A percentile compares a stretch with the other conserved stretches of the same genome.
phyloP scores from a whole-genome alignment of 2,113 vertebrate genomes.

The Chaetodon trifascialis region DNA sequence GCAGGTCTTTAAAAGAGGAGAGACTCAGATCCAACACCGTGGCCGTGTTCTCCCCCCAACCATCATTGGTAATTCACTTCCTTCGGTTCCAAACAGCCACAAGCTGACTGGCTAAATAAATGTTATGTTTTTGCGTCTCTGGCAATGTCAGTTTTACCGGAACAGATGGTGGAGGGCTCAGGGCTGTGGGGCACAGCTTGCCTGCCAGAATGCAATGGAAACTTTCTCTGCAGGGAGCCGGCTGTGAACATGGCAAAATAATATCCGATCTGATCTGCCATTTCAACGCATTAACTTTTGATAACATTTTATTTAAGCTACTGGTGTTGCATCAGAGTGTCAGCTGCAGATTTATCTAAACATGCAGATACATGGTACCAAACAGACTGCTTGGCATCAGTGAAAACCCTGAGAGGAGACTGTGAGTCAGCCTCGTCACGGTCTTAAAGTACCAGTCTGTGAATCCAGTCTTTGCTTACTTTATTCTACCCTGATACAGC shows the following conservation, averaged over 20 bases:
- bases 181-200: constrained; percentile 73
- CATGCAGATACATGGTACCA: neutral
- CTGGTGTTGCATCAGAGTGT: neutral
- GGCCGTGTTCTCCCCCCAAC: neutral
- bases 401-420: constrained; percentile 5
- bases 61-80: constrained; percentile 16
- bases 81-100: constrained; percentile 50
- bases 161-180: constrained; percentile 78
- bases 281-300: neutral
- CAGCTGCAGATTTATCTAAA: neutral
- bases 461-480: neutral
- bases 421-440: neutral
- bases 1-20: neutral
- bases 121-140: constrained; percentile 57
- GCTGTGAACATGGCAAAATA: constrained; percentile 27
- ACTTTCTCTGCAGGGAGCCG: constrained; percentile 69
- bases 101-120: constrained; percentile 59
- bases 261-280: constrained; percentile 14
- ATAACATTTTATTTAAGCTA: neutral
- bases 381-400: neutral
- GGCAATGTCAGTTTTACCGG: constrained; percentile 46
- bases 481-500: neutral
- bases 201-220: constrained; percentile 76
- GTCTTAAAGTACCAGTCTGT: neutral
- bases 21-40: constrained; percentile 12